Evolutionary conservation across 2,797 vertebrate species (phyloP), one percentile per base, ranked within the genome.

Genomic region (Sebastes trivittatus): DNA sequence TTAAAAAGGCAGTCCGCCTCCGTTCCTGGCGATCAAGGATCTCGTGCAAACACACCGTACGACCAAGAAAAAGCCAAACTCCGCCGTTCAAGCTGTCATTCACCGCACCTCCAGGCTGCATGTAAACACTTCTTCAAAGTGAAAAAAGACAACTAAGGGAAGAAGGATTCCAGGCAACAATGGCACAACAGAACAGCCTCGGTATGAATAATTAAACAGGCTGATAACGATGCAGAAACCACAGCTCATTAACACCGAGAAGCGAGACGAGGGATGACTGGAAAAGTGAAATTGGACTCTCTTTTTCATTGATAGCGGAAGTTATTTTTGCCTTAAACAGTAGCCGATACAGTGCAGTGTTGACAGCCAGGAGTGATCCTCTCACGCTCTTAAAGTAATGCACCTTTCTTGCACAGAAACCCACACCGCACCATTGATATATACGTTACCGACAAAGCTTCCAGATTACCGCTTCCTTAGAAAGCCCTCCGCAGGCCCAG

Each of bases 201-300:
- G 4, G 61, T 66, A 86, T 94, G 92, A 94, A 94, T 94, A 88
- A 94, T 93, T 90, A 88, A 94, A 78, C 67, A 85, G 82, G 58
- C 88, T 70, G 87, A 90, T 92, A 87, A 91, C 46, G 7, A 63
- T 60, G 82, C 84, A 29, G 72, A 86, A 90, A 85, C 80, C 60
- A 27, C 89, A 81, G 84, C 88, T 93, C 87, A 88, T 94, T 93
- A 93, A 89, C 88, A 62, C 77, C 1, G 72, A 83, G 82, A 86
- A 80, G 81, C 72, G 72, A 88, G 80, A 85, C 75, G 52, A 79
- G 73, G 74, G 70, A 69, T 87, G 82, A 88, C 83, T 84, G 83
- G 84, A 81, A 88, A 83, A 80, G 67, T 67, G 71, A 87, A 83
- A 87, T 49, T 27, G 3, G 59, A 63, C 67, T 70, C 68, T 72